Percentiles rank a stretch among this genome's conserved stretches.
Conservation (phyloP, 2,888 invertebrate genomes). For the Hirudinaria manillensis region DNA sequence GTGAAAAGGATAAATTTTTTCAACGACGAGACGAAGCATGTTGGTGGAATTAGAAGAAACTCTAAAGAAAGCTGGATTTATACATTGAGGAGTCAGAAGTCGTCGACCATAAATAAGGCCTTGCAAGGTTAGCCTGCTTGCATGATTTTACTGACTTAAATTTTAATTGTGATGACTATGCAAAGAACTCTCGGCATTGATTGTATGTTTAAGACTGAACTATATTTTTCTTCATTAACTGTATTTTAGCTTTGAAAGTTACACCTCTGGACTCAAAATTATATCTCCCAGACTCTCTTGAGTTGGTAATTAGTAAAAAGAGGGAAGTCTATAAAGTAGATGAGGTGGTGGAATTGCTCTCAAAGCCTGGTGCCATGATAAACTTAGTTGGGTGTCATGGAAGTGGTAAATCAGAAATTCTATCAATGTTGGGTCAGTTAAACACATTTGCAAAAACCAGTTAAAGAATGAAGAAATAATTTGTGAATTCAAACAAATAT, state of each 20-base stretch:
- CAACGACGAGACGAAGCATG: no score
- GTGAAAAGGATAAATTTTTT: no score
- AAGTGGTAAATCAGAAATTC: not conserved
- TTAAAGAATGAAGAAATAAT: not conserved
- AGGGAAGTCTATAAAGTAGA: not conserved
- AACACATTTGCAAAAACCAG: not conserved
- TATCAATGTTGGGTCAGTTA: conserved; percentile 2
- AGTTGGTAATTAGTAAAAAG: not conserved
- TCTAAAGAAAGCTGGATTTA: no score
- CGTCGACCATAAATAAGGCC: no score
- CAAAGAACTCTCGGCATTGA: no score
- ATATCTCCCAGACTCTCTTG: conserved; percentile 2
- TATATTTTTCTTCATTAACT: no score
- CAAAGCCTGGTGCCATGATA: not conserved
- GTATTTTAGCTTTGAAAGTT: not conserved
- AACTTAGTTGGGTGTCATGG: not conserved
- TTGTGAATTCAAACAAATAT: not conserved
- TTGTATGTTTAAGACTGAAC: no score
- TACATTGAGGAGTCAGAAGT: no score
- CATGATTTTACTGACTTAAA: no score
- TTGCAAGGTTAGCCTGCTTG: no score
- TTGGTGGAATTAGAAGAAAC: no score
- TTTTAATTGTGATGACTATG: no score
- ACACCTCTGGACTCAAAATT: conserved; percentile 2
- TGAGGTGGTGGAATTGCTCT: not conserved